Conservation (phyloP, 2,888 invertebrate genomes). For the Epinotia nisella region DNA sequence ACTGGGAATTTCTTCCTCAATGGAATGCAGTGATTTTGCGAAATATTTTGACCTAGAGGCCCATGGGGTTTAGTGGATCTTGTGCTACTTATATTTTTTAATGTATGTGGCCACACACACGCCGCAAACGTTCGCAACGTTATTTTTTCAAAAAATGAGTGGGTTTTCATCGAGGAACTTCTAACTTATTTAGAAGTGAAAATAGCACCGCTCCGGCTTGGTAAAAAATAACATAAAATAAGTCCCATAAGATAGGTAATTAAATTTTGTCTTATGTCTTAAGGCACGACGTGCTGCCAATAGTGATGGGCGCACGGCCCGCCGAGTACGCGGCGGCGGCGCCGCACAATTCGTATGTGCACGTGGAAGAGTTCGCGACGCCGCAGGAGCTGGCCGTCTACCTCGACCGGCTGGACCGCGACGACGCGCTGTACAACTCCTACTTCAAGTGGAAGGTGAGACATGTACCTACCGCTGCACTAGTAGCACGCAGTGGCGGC, state of each 20-base stretch:
- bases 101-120: too few species aligned
- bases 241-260: background rate
- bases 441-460: conserved; percentile 95
- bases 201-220: too few species aligned
- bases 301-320: conserved; percentile 98
- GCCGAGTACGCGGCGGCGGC: conserved; percentile 95
- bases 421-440: conserved; percentile 96
- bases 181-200: too few species aligned
- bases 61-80: too few species aligned
- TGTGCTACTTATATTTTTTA: too few species aligned
- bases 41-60: background rate
- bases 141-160: too few species aligned
- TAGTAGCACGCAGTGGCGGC: conserved; percentile 95
- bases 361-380: conserved; percentile 97
- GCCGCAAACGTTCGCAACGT: too few species aligned
- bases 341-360: conserved; percentile 96
- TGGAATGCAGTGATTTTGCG: conserved; percentile 89
- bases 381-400: conserved; percentile 95
- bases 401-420: conserved; percentile 91
- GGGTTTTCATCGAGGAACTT: too few species aligned
- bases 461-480: too few species aligned
- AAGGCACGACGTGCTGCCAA: conserved; percentile 92
- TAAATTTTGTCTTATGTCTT: background rate
- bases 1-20: conserved; percentile 99
- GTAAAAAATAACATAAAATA: too few species aligned